Evolutionary conservation across 1,140 invertebrate genomes (phyloP), one percentile per base, ranked within the genome.

Genomic region (Euschistus heros): DNA sequence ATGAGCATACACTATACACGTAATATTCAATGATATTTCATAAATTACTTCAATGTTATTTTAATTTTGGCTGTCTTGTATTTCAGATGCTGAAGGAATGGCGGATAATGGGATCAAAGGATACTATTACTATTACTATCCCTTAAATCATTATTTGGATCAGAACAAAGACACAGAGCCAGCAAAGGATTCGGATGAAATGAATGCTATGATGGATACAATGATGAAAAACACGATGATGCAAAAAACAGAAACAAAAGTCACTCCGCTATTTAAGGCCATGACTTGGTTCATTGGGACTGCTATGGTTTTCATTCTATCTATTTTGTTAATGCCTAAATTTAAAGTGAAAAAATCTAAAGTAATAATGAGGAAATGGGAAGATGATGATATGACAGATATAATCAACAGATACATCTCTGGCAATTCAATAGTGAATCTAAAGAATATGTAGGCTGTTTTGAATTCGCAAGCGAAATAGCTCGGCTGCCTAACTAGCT

Each of bases 271-370:
- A 10, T 77, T 78, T 66, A 75, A 77, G 75, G 77, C 77, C 7
- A 75, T 78, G 67, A 74, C 75, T 3, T 76, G 76, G 5, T 78
- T 78, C 64, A 72, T 78, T 46, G 76, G 76, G 4, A 76, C 77
- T 70, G 75, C 77, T 1, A 70, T 77, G 8, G 75, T 78, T 71
- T 76, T 77, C 65, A 72, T 76, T 6, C 61, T 77, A 42, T 74
- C 75, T 0, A 72, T 75, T 22, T 64, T 78, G 7, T 70, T 77
- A 10, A 64, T 78, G 10, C 77, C 77, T 50, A 57, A 26, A 24
- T 57, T 57, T 57, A 20, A 24, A 24, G 24, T 57, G 2, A 57
- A 57, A 57, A 57, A 57, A 26, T 22, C 54, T 24, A 57, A 57
- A 57, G 24, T 20, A 0, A 24, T 57, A 26, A 2, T 57, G 2